phyloP scores from a whole-genome alignment of 2,888 invertebrate species.

The Protonemura montana region DNA sequence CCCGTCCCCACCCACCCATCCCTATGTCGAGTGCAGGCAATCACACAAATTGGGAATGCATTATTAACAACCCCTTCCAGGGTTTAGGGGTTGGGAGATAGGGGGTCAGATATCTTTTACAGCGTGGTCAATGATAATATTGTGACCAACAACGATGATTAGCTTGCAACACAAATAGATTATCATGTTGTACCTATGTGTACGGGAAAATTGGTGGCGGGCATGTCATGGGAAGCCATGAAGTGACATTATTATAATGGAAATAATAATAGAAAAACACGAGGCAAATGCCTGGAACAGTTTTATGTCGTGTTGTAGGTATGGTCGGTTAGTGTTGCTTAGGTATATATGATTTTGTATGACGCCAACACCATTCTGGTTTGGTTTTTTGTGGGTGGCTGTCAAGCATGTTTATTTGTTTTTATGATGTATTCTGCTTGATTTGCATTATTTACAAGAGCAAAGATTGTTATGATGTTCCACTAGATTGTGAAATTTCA shows the following conservation, averaged over 20 bases:
- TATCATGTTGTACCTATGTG: slow-evolving; percentile 1
- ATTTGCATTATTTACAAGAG: not conserved
- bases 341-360: not conserved
- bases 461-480: not conserved
- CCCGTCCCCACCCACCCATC: not conserved
- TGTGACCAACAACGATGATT: not conserved
- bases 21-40: not conserved
- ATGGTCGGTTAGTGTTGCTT: no score
- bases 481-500: not conserved
- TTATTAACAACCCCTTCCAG: not conserved
- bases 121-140: slow-evolving; percentile 22
- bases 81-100: not conserved
- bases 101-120: slow-evolving; percentile 27
- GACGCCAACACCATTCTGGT: not conserved
- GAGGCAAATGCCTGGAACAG: not conserved
- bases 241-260: not conserved
- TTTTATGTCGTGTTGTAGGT: not conserved
- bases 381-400: no score
- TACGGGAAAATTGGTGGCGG: not conserved
- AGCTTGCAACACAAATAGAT: slow-evolving; percentile 34
- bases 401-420: not conserved
- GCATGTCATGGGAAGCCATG: not conserved
- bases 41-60: slow-evolving; percentile 35
- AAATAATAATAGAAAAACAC: not conserved
- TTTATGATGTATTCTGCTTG: not conserved